Evolutionary conservation across 1,140 invertebrate genomes (phyloP).

Genomic region (Spodoptera litura): DNA sequence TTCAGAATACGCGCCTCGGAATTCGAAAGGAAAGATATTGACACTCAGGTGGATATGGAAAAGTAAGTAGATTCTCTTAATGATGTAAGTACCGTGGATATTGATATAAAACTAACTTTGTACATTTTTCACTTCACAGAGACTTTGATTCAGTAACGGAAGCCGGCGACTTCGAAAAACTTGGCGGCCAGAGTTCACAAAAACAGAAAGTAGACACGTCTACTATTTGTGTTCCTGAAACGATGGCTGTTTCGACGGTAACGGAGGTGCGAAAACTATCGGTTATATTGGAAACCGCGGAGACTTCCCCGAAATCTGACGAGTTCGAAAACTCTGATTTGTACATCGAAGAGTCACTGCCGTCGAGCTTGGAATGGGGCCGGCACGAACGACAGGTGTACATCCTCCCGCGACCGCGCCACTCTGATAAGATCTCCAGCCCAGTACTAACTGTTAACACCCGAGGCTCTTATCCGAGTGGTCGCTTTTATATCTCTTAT

Average conservation of each 20-base stretch:
- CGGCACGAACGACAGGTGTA: constrained; percentile 82
- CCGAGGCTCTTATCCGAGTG: constrained; percentile 66
- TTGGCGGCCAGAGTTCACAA: constrained; percentile 87
- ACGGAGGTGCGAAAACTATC: constrained; percentile 79
- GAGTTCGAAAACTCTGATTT: constrained; percentile 93
- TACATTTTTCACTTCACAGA: constrained; percentile 68
- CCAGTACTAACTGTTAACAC: background rate
- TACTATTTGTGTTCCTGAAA: constrained; percentile 70
- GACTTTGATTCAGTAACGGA: constrained; percentile 93
- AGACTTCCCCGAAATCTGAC: constrained; percentile 64
- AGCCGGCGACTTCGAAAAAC: constrained; percentile 93
- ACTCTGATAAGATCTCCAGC: constrained; percentile 60
- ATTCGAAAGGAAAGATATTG: constrained; percentile 68
- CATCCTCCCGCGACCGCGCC: constrained; percentile 64
- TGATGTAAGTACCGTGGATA: background rate
- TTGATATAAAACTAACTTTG: no score
- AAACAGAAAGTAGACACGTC: constrained; percentile 70
- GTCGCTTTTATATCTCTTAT: constrained; percentile 66
- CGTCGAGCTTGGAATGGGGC: constrained; percentile 89
- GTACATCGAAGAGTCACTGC: constrained; percentile 94
- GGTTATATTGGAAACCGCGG: constrained; percentile 66
- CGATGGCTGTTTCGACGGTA: constrained; percentile 71
- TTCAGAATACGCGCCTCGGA: constrained; percentile 68
- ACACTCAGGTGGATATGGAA: constrained; percentile 77
- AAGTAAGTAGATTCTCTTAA: constrained; percentile 64